Percentiles rank a stretch among this genome's conserved stretches.
Evolutionary conservation across 2,113 vertebrate genomes (phyloP).

Genomic region (Amphilophus citrinellus): DNA sequence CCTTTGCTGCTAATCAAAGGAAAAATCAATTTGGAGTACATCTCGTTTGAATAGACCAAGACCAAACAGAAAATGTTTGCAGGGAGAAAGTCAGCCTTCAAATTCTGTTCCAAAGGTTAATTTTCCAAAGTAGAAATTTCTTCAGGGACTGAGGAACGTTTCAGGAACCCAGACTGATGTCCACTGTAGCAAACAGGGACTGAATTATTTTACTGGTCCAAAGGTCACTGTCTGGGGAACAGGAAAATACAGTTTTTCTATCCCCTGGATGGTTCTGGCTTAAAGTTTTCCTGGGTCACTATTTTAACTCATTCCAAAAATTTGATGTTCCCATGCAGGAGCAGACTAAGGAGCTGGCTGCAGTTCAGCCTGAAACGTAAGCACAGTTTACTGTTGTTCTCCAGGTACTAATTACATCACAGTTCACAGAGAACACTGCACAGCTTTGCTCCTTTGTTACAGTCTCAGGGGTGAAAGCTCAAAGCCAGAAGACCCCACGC

Average conservation of each 20-base stretch:
- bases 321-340: constrained; percentile 65
- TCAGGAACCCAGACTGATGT: neutral
- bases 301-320: neutral
- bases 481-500: constrained; percentile 28
- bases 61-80: neutral
- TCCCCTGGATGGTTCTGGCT: neutral
- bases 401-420: neutral
- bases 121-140: neutral
- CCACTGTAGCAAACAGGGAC: neutral
- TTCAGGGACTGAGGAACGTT: neutral
- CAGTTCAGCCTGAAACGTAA: constrained; percentile 78
- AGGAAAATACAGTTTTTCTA: neutral
- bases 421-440: neutral
- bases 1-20: neutral
- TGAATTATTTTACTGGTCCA: neutral
- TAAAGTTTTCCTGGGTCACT: neutral
- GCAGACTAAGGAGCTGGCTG: constrained; percentile 78
- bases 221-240: neutral
- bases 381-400: neutral
- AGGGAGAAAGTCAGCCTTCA: neutral
- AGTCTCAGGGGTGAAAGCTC: constrained; percentile 14
- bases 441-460: neutral
- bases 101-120: neutral
- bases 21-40: neutral
- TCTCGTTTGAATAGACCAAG: rapidly evolving